Evolutionary conservation across 2,888 invertebrate genomes (phyloP), one percentile per base, ranked within the genome.

Genomic region (Neelides folsomi): DNA sequence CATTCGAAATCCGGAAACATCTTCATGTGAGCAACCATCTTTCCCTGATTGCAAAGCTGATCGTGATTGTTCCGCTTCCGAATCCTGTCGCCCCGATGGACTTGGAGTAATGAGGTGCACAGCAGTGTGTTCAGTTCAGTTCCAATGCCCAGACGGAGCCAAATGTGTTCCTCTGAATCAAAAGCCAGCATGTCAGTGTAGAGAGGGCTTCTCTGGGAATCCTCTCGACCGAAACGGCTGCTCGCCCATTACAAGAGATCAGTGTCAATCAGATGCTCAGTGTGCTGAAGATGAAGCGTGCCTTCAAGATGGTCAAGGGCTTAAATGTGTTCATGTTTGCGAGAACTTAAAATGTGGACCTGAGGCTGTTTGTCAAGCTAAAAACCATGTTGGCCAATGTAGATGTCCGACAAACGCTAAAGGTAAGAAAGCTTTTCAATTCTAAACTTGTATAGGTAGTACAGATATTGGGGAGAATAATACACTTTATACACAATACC

Each of bases 211-310:
- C 69, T 78, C 81, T 10, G 93, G 93, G 37, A 92, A 93, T 73
- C 86, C 90, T 15, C 87, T 87, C 66, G 86, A 89, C 67, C 78
- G 92, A 19, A 81, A 81, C 60, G 92, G 92, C n/a, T 92, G 92
- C 66, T 76, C 79, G 63, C 77, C 78, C 12, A 70, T 81, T 1
- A 75, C 79, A 13, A 81, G 79, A 68, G 81, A 88, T 66, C 78
- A 82, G 68, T 92, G 92, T 66, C 74, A 75, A 12, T 79, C 81
- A 40, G 85, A 88, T 69, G 81, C 79, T 35, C 84, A 89, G 68
- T 92, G 90, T 66, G 73, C 81, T 34, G 89, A 89, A 72, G 82
- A 80, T 58, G 84, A 88, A 67, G 77, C 81, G 13, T 92, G 90
- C 68, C 77, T 78, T 66, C 75, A 75, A 63, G 72, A 78, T 43